Percentiles rank a stretch among this genome's conserved stretches.
These are phyloP conservation scores for Noctua pronuba DNA, from an alignment of 2,888 invertebrate species.

Conservation along the genomic window DNA sequence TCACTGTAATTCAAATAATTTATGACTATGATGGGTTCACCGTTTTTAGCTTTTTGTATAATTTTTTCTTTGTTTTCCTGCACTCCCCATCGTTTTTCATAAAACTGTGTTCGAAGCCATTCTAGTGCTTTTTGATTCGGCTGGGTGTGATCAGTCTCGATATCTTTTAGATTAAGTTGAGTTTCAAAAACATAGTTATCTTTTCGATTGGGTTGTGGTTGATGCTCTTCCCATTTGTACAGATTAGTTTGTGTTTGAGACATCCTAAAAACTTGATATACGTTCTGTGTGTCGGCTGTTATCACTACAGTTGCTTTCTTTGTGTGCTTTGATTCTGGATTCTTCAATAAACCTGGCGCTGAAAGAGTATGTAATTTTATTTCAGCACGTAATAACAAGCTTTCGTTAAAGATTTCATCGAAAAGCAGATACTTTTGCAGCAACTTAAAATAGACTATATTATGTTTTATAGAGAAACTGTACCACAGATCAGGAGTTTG, in stretches of 20 bases:
- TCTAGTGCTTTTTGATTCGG: constrained; percentile 19
- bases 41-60: constrained; percentile 17
- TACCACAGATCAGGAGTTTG: too few relatives aligned
- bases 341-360: constrained; percentile 11
- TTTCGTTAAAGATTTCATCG: neutral
- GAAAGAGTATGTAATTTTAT: neutral
- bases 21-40: constrained; percentile 63
- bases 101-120: constrained; percentile 32
- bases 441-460: neutral
- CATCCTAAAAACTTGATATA: constrained; percentile 59
- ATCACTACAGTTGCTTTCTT: neutral
- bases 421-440: neutral
- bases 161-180: constrained; percentile 2
- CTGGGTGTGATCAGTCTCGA: neutral
- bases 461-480: neutral
- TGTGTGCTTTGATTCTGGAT: neutral
- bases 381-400: neutral
- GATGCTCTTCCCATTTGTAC: neutral
- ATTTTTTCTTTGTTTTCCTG: constrained; percentile 13
- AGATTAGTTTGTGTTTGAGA: constrained; percentile 30
- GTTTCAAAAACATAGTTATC: neutral
- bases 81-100: constrained; percentile 8
- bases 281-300: constrained; percentile 11
- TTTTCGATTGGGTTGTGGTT: neutral
- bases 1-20: constrained; percentile 65